Evolutionary conservation across 2,888 invertebrate species (phyloP), one percentile per base, ranked within the genome.

Genomic region (Drosophila flavopinicola): DNA sequence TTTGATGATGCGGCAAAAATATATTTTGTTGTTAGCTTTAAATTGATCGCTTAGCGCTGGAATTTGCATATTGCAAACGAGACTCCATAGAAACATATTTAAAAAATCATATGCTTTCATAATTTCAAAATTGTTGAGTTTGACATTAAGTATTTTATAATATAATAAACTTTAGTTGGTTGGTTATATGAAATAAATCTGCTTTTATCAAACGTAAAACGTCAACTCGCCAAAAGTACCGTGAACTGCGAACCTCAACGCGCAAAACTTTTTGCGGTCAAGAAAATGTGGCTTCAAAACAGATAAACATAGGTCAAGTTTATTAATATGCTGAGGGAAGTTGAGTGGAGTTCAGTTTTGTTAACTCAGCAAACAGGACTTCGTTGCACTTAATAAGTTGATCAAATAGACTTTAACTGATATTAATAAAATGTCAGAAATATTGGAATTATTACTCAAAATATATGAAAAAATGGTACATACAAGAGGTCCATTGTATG

Each of bases 1-100:
- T 72, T 65, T 76, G 79, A 75, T 66, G 63, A 78, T 83, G 71
- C 45, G 42, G 68, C 47, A 37, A 38, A 76, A 58, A 54, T 42
- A 30, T 39, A 27, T 39, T 53, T 56, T 38, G 38, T 37, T 53
- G 29, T 33, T 45, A 24, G 41, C 29, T n/a, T 24, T 27, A 41
- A 37, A 51, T 47, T 53, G 29, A 38, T 39, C 6, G 9, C 39
- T 27, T 9, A 6, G 33, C 29, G 41, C 30, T 49, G 51, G 13
- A 30, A 17, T 53, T 48, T 41, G 11, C 27, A 33, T n/a, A 25
- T 15, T 49, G 29, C 9, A 13, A 20, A 7, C 11, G 13, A 10
- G 23, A 24, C 30, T 42, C 15, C 47, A 35, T 33, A 25, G n/a
- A 7, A 17, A 20, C n/a, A n/a, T n/a, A n/a, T n/a, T n/a, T 30